Evolutionary conservation across 2,113 vertebrate species (phyloP).

Genomic region (Xiphophorus couchianus): DNA sequence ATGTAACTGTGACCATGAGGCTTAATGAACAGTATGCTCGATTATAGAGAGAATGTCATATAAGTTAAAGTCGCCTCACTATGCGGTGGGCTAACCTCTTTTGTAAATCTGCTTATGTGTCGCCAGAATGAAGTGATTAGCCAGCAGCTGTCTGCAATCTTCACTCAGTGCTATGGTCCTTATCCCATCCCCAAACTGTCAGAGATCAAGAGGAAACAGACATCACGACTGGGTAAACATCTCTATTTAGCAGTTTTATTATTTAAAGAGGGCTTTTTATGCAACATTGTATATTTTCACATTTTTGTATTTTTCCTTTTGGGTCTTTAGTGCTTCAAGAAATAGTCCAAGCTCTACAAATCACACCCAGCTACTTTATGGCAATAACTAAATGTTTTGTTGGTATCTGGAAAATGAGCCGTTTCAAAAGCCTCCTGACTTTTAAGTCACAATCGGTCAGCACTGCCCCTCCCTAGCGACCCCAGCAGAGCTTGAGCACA

Average conservation of each 20-base stretch:
- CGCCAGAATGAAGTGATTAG: constrained; percentile 97
- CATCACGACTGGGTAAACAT: constrained; percentile 90
- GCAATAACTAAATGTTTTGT: no score
- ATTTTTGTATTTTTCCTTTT: no score
- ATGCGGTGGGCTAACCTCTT: constrained; percentile 13
- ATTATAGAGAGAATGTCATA: constrained; percentile 1
- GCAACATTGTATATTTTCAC: no score
- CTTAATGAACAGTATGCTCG: neutral
- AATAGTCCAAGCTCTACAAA: no score
- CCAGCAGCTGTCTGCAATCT: constrained; percentile 94
- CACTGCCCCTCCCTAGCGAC: no score
- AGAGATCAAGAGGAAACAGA: constrained; percentile 96
- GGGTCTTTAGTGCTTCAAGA: no score
- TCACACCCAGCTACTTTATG: no score
- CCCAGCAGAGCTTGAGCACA: no score
- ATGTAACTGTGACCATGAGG: neutral
- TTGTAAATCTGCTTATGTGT: constrained; percentile 28
- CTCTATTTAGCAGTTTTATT: neutral
- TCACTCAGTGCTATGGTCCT: constrained; percentile 97
- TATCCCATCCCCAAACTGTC: constrained; percentile 96
- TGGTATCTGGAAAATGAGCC: no score
- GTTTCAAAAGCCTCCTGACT: no score
- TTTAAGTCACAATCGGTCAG: no score
- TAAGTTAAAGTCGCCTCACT: constrained; percentile 12
- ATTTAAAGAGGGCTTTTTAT: neutral